phyloP scores from a whole-genome alignment of 2,797 vertebrate genomes.

The Eutrigla gurnardus region DNA sequence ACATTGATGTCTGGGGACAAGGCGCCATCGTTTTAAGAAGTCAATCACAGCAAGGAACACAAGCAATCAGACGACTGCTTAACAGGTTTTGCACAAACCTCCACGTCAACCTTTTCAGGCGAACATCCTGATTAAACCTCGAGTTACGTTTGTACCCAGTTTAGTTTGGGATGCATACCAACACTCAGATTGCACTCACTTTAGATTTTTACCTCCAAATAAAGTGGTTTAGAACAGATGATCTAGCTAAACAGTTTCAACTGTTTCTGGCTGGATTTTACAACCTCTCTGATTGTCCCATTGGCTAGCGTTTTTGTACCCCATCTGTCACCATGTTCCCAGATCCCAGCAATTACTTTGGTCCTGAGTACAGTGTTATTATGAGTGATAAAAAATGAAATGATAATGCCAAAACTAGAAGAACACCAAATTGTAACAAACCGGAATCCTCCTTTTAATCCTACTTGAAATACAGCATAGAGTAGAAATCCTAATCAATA shows the following conservation, averaged over 20 bases:
- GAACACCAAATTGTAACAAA: slow-evolving; percentile 7
- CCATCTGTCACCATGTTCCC: slow-evolving; percentile 22
- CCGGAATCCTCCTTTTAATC: slow-evolving; percentile 20
- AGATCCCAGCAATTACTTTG: slow-evolving; percentile 10
- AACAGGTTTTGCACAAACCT: slow-evolving; percentile 7
- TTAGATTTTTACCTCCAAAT: slow-evolving; percentile 4
- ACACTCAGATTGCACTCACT: not conserved
- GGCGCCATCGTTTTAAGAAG: no score
- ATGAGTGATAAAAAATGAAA: not conserved
- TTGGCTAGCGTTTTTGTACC: slow-evolving; percentile 1
- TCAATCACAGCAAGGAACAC: not conserved
- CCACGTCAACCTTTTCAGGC: not conserved
- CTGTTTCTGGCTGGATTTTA: slow-evolving; percentile 1
- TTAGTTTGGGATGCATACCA: not conserved
- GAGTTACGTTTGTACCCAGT: no score
- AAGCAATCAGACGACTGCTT: not conserved
- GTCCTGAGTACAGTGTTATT: slow-evolving; percentile 16
- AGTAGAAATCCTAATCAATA: slow-evolving; percentile 17
- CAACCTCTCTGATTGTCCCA: not conserved
- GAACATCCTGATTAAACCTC: not conserved
- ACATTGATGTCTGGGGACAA: not conserved
- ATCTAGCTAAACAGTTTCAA: not conserved
- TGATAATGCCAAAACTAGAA: not conserved
- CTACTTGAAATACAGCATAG: slow-evolving; percentile 10
- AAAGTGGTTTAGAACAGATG: slow-evolving; percentile 8